Conservation (phyloP, 2,113 vertebrate genomes). For the Nymphicus hollandicus region DNA sequence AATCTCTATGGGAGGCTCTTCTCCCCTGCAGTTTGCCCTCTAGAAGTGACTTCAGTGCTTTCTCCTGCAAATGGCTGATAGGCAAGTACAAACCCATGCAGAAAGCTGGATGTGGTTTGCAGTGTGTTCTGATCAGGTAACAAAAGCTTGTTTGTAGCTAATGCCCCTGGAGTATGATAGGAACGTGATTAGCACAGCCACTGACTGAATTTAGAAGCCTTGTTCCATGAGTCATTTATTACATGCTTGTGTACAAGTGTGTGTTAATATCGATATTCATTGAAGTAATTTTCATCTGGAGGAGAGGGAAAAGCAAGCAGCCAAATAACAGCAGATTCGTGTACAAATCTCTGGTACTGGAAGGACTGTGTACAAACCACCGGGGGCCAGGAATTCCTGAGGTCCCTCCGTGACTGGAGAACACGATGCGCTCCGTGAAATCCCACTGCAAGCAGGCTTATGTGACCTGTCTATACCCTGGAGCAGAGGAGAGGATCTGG, state of each 20-base stretch:
- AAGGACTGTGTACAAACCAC: neutral
- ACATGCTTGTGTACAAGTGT: neutral
- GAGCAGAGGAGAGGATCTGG: neutral
- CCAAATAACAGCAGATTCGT: neutral
- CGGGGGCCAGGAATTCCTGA: neutral
- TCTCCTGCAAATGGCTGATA: neutral
- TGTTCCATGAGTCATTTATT: neutral
- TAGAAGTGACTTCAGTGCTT: neutral
- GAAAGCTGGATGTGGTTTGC: neutral
- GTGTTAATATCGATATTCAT: neutral
- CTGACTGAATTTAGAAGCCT: neutral
- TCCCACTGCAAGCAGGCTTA: too few relatives aligned
- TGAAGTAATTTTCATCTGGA: neutral
- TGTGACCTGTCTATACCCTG: neutral
- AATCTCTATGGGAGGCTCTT: neutral
- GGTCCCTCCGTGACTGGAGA: neutral
- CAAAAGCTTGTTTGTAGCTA: neutral
- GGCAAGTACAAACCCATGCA: neutral
- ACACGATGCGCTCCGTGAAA: neutral
- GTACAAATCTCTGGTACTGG: too few relatives aligned
- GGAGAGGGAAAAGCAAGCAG: neutral
- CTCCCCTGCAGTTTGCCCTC: neutral
- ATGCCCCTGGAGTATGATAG: neutral
- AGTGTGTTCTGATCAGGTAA: rapidly evolving
- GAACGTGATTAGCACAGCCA: neutral